Evolutionary conservation across 1,140 invertebrate genomes (phyloP).

Genomic region (Anagrus nilaparvatae): DNA sequence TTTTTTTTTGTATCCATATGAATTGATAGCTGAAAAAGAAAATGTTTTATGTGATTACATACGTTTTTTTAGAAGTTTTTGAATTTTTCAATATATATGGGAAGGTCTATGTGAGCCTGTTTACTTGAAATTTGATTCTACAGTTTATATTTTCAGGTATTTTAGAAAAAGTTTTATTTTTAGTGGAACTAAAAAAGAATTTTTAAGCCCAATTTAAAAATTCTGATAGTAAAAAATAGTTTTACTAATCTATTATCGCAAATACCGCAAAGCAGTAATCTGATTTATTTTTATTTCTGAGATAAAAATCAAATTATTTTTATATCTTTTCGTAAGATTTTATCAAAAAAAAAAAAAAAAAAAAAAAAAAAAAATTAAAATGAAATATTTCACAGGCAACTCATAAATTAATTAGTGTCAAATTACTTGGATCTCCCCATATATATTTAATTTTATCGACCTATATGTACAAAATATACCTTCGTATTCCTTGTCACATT

Average conservation of each 20-base stretch:
- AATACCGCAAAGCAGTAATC: not conserved
- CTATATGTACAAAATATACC: conserved; percentile 48
- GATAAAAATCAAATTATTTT: conserved; percentile 1
- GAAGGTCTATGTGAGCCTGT: not conserved
- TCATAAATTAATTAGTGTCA: too few species aligned
- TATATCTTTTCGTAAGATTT: not conserved
- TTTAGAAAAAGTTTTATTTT: not conserved
- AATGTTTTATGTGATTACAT: conserved; percentile 9
- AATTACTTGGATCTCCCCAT: too few species aligned
- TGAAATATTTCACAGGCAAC: too few species aligned
- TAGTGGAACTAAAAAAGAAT: too few species aligned
- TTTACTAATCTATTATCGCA: not conserved
- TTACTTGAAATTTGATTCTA: not conserved
- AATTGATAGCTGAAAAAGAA: conserved; percentile 59
- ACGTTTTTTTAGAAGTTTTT: too few species aligned
- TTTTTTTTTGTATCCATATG: conserved; percentile 62
- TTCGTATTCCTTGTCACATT: conserved; percentile 63
- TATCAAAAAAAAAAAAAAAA: not conserved
- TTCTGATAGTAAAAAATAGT: not conserved
- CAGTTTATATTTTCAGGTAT: not conserved
- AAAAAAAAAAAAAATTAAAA: conserved; percentile 6
- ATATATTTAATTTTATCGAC: too few species aligned
- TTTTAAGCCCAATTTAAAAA: too few species aligned
- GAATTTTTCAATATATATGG: too few species aligned
- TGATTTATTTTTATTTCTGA: not conserved